Conservation (phyloP, 2,113 vertebrate genomes). For the Chloebia gouldiae region DNA sequence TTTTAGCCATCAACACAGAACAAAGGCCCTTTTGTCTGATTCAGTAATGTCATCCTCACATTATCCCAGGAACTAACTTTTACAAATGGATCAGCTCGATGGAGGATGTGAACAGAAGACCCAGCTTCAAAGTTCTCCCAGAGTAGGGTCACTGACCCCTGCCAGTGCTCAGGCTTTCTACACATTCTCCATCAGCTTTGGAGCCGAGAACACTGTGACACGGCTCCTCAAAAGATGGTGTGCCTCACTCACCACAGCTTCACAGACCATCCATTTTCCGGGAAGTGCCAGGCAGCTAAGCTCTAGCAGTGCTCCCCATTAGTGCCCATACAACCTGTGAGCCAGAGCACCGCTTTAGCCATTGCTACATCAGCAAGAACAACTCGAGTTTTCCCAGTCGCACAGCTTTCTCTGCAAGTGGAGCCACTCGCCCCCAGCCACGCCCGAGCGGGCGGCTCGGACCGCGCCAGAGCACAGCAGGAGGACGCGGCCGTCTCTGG, state of each 20-base stretch:
- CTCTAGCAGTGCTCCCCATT: accelerated
- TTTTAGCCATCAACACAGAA: not conserved
- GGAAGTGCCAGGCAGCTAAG: not conserved
- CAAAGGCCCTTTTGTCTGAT: not conserved
- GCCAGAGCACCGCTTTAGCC: not conserved
- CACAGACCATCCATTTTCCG: not conserved
- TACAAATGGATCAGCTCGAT: not conserved
- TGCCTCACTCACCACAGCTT: not conserved
- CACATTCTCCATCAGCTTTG: not conserved
- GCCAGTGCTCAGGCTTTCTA: not conserved
- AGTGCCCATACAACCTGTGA: accelerated
- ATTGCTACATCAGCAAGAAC: not conserved
- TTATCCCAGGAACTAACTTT: not conserved
- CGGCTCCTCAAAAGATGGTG: accelerated
- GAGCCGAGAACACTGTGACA: not conserved
- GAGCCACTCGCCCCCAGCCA: not conserved
- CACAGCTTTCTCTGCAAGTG: not conserved
- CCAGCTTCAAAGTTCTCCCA: not conserved
- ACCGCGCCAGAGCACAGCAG: accelerated
- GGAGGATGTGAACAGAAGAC: not conserved
- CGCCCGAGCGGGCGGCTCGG: accelerated
- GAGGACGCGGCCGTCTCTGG: accelerated
- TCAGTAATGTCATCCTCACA: not conserved
- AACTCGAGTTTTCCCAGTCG: not conserved
- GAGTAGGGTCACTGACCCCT: not conserved